Percentiles rank a stretch among this genome's conserved stretches.
phyloP scores from a whole-genome alignment of 2,797 vertebrate genomes.

The Intellagama lesueurii region DNA sequence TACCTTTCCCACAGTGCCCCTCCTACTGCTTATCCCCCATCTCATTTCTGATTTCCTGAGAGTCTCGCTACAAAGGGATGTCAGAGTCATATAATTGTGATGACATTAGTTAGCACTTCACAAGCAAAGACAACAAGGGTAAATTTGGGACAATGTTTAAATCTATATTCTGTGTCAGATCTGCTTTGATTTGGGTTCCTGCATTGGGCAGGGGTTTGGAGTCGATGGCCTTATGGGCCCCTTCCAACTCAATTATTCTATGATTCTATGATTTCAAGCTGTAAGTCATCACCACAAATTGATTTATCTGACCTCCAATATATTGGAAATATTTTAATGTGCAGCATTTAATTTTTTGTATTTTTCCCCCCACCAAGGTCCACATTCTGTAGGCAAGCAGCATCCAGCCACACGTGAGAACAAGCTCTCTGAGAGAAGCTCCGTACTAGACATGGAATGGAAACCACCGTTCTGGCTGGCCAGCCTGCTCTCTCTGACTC shows the following conservation, averaged over 20 bases:
- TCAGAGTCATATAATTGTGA: not conserved
- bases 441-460: not conserved
- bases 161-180: not conserved
- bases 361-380: not conserved
- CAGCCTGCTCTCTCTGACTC: too few species aligned
- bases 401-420: not conserved
- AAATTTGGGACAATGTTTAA: not conserved
- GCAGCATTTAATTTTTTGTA: too few species aligned
- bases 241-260: too few species aligned
- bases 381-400: not conserved
- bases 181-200: too few species aligned
- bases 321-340: not conserved
- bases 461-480: too few species aligned
- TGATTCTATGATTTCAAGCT: not conserved
- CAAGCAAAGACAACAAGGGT: not conserved
- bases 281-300: not conserved
- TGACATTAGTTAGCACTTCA: too few species aligned
- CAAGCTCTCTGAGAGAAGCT: not conserved
- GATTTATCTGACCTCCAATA: too few species aligned
- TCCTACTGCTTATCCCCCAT: not conserved
- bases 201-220: too few species aligned
- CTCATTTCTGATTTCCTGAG: not conserved
- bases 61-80: not conserved
- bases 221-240: too few species aligned
- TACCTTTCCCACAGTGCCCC: not conserved